These are phyloP conservation scores for Ptiloglossa arizonensis DNA, from an alignment of 1,140 invertebrate species.

Conservation along the genomic window DNA sequence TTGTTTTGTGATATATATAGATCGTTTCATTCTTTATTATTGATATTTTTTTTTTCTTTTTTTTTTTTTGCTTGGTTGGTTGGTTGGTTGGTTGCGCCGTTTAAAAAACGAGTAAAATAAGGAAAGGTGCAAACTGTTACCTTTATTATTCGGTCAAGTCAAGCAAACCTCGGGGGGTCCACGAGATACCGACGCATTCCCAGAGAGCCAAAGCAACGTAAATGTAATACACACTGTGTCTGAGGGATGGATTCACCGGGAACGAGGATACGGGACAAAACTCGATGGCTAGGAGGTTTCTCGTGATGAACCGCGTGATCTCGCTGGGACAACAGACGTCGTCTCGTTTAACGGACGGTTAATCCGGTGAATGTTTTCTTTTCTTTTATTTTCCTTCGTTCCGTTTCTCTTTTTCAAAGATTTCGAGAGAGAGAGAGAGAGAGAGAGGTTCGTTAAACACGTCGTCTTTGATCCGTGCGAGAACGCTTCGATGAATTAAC, in stretches of 20 bases:
- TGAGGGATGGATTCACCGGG: conserved; percentile 51
- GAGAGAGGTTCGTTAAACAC: background rate
- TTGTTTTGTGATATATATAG: conserved; percentile 4
- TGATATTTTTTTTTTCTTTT: conserved; percentile 24
- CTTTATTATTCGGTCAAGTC: conserved; percentile 82
- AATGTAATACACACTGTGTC: conserved; percentile 82
- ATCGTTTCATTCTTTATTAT: conserved; percentile 12
- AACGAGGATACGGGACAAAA: background rate
- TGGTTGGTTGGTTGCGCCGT: conserved; percentile 47
- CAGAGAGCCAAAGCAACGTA: conserved; percentile 84
- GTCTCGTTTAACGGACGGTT: background rate
- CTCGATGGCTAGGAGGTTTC: background rate
- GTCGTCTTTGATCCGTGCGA: conserved; percentile 70
- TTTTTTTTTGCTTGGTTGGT: conserved; percentile 46
- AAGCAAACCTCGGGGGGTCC: conserved; percentile 83
- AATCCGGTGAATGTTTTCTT: no score
- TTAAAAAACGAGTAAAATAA: conserved; percentile 71
- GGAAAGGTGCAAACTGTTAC: conserved; percentile 82
- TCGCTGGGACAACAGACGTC: conserved; percentile 48
- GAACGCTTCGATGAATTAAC: conserved; percentile 67
- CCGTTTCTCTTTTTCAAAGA: no score
- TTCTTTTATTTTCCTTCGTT: no score
- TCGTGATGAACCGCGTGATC: conserved; percentile 51
- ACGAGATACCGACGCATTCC: conserved; percentile 84
- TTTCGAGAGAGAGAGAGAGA: no score